A percentile compares a stretch with the other conserved stretches of the same genome.
phyloP scores from a whole-genome alignment of 2,113 vertebrate genomes.

The Stomatorhinus ivindoensis region DNA sequence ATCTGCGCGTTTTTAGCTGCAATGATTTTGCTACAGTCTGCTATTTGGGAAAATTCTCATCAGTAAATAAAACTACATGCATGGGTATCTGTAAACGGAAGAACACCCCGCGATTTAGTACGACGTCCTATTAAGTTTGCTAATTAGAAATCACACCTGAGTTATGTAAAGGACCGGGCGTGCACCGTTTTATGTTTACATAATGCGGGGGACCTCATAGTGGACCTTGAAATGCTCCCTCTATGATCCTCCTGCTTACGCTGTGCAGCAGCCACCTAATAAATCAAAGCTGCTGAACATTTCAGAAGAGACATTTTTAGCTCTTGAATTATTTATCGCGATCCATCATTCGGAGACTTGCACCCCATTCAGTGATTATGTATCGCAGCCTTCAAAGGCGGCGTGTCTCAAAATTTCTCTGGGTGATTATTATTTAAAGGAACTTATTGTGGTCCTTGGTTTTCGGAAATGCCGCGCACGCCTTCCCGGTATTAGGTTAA shows the following conservation, averaged over 20 bases:
- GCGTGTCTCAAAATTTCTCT: neutral
- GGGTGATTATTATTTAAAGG: neutral
- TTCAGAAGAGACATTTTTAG: slow-evolving; percentile 21
- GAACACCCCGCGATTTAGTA: neutral
- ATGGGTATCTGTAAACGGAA: neutral
- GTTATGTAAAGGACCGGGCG: neutral
- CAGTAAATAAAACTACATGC: neutral
- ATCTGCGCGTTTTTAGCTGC: neutral
- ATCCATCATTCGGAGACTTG: neutral
- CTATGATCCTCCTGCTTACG: neutral
- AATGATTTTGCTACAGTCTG: neutral
- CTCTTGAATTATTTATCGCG: slow-evolving; percentile 8
- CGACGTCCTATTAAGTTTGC: neutral
- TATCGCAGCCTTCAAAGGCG: slow-evolving; percentile 3
- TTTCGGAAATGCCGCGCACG: neutral
- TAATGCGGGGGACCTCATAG: neutral
- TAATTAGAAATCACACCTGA: neutral
- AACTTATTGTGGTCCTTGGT: neutral
- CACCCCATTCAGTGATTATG: neutral
- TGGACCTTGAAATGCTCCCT: neutral
- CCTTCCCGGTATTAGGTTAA: neutral
- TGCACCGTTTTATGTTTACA: neutral
- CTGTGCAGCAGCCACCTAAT: neutral
- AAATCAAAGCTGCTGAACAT: slow-evolving; percentile 13
- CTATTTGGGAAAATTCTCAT: neutral